Base-by-base conservation (phyloP, 2,113 vertebrate species). In the Suricata suricatta region DNA sequence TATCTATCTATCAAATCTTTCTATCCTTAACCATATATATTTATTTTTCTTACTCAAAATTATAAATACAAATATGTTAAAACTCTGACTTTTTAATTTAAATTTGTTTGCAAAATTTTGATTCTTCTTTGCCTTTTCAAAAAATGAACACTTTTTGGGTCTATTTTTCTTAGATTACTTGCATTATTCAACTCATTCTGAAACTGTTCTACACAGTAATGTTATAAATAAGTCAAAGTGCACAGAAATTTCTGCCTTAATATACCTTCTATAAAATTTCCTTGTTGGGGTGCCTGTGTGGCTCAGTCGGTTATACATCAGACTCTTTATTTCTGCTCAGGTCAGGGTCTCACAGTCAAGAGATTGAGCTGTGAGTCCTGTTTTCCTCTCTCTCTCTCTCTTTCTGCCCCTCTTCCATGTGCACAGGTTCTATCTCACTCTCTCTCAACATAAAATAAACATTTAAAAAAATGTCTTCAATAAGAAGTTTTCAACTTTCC, bases 221-320 rank as follows among this genome's bases (percentile, higher is more conserved):
- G 88, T 96, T 77, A 27, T 35, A 80, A 92, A 83, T 94, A n/a
- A 90, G 85, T 95, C 19, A 76, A 81, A 88, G 8, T 80, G 38
- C 60, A 27, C 31, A 63, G 60, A 66, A 68, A 93, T 88, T 63
- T 84, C 15, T 85, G 17, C 64, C 50, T 95, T 79, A 81, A 10
- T 41, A n/a, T 27, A 63, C 19, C 29, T 81, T 69, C 6, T 69
- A n/a, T 84, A 88, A 90, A 80, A 60, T 60, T 60, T 60, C 17
- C 57, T 60, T 60, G 57, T 60, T 60, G 57, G 57, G 57, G 21
- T 7, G 7, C 21, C 21, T 60, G 57, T 60, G 57, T 60, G 57
- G 21, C 21, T 60, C 21, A 60, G 57, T 23, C 5, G 57, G 21
- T 60, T 60, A 60, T 23, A 21, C 21, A 2, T 60, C 2, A 23